Conservation (phyloP, 2,797 vertebrate genomes). For the Threskiornis aethiopicus region DNA sequence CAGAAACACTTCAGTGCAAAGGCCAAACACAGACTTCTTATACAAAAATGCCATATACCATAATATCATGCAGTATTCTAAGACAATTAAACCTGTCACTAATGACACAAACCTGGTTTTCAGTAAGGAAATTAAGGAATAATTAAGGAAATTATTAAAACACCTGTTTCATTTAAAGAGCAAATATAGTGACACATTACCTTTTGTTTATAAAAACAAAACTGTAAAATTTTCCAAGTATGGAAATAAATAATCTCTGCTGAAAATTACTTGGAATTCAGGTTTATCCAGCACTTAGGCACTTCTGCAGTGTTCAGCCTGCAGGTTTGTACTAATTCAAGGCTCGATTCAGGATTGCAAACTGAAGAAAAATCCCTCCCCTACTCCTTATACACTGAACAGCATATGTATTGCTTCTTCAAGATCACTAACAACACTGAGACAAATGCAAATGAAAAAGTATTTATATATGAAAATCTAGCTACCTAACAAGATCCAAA, state of each 20-base stretch:
- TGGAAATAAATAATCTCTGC: neutral
- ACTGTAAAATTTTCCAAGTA: neutral
- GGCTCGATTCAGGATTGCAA: neutral
- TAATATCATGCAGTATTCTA: neutral
- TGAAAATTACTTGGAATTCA: neutral
- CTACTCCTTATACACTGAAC: neutral
- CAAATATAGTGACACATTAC: neutral
- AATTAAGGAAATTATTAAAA: neutral
- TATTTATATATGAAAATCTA: constrained; percentile 2
- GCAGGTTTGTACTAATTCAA: neutral
- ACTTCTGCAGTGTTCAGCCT: neutral
- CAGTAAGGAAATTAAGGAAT: neutral
- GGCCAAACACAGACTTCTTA: neutral
- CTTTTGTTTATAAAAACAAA: neutral
- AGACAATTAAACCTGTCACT: neutral
- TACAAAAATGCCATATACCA: neutral
- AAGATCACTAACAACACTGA: neutral
- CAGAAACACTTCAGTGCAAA: constrained; percentile 4
- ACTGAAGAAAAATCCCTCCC: neutral
- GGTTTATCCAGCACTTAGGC: neutral
- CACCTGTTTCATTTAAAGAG: neutral
- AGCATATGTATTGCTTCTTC: neutral
- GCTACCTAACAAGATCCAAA: neutral
- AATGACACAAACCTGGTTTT: neutral
- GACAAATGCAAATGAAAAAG: neutral